phyloP scores from a whole-genome alignment of 2,888 invertebrate genomes.

The Apomyelois bistriatella region DNA sequence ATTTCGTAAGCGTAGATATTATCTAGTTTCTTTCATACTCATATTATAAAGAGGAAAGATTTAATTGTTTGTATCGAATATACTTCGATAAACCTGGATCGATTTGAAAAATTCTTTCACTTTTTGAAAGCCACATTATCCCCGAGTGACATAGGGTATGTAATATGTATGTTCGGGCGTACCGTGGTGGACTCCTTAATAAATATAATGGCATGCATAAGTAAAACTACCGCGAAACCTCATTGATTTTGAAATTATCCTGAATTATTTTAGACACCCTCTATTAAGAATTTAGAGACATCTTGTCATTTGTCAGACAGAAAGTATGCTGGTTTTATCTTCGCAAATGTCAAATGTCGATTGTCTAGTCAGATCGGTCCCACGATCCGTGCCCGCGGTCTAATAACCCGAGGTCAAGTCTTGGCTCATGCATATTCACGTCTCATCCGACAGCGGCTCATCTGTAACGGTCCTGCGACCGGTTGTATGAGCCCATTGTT shows the following conservation, averaged over 20 bases:
- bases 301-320: conserved; percentile 30
- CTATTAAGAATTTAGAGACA: conserved; percentile 18
- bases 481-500: conserved; percentile 73
- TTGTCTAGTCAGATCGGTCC: conserved; percentile 55
- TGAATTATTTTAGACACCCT: not conserved
- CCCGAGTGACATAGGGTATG: no score
- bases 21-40: no score
- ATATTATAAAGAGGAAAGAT: no score
- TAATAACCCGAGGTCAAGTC: conserved; percentile 75
- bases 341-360: conserved; percentile 59
- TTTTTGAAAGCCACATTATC: no score
- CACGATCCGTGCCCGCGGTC: conserved; percentile 66
- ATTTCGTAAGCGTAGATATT: no score
- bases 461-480: conserved; percentile 77
- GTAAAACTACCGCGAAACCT: not conserved
- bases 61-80: no score
- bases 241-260: not conserved
- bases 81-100: no score
- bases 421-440: conserved; percentile 76
- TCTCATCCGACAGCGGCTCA: conserved; percentile 59
- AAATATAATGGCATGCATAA: no score
- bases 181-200: no score
- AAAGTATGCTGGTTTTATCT: conserved; percentile 37
- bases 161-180: no score
- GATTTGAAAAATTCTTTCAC: no score